Base-by-base conservation (phyloP, 1,140 invertebrate species). In the Brachionus calyciflorus region DNA sequence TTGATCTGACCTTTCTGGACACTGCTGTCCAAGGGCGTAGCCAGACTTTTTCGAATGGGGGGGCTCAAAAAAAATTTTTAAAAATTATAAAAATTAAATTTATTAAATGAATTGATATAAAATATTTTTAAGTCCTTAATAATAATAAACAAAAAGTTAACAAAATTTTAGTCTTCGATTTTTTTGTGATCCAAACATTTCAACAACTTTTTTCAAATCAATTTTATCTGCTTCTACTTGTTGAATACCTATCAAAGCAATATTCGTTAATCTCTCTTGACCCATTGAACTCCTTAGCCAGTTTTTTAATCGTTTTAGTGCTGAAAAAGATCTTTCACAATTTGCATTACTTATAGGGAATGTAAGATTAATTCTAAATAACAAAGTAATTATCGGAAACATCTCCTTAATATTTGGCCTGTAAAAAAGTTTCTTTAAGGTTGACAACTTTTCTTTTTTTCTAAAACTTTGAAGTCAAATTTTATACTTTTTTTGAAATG, bases 271-370 rank as follows among this genome's bases (percentile, higher is more conserved):
- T 55, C 26, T 55, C 28, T 55, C 53, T 55, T 55, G 53, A 26
- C 53, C 26, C 53, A 55, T 30, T 14, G 4, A 55, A 28, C 28
- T 55, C 28, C 53, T 55, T 55, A 55, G 53, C 26, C 53, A 55
- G 28, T 26, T 55, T 26, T 55, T 55, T 30, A 55, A 26, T 26
- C 51, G 51, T 55, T 55, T 26, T 4, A 55, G 9, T 26, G 19
- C 6, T 12, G 51, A 55, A 55, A 28, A 55, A 19, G 51, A 55
- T 55, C 51, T 55, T 55, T 55, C 24, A 19, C 19, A 55, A 26
- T 55, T 55, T 24, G 51, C 51, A 26, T 55, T 55, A 55, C 3
- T 55, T 21, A 55, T 55, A 12, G 51, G 51, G 51, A 55, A 55
- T 12, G 51, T 24, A 26, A 55, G 51, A 26, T 55, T 24, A 55